A percentile compares a stretch with the other conserved stretches of the same genome.
Evolutionary conservation across 2,888 invertebrate genomes (phyloP).

Genomic region (Sympetrum striolatum): DNA sequence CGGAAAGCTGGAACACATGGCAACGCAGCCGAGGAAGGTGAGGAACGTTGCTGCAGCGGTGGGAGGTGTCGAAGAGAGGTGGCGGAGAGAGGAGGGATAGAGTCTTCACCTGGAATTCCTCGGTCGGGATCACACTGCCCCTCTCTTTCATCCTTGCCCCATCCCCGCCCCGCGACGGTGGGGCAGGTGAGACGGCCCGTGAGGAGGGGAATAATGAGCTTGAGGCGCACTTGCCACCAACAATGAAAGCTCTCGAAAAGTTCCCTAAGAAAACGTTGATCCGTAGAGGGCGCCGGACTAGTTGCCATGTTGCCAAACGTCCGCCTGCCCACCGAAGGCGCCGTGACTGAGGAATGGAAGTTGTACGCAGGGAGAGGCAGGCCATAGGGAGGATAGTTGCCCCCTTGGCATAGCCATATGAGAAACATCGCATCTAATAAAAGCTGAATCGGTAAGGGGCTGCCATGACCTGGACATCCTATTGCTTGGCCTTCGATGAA

Average conservation of each 20-base stretch:
- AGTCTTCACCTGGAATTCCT: slow-evolving; percentile 31
- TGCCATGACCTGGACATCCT: no score
- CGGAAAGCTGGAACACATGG: neutral
- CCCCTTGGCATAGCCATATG: neutral
- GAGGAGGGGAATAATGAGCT: slow-evolving; percentile 15
- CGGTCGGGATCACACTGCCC: neutral
- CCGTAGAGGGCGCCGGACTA: slow-evolving; percentile 14
- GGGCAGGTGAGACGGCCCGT: neutral
- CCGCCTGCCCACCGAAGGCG: neutral
- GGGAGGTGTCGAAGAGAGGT: neutral
- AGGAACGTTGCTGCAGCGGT: neutral
- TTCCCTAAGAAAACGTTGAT: slow-evolving; percentile 23
- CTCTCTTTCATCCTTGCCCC: neutral
- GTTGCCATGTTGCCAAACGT: slow-evolving; percentile 9
- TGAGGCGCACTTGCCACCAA: slow-evolving; percentile 34
- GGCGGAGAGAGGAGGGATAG: neutral
- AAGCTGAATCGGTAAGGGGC: no score
- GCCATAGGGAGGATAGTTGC: neutral
- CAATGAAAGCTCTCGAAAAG: slow-evolving; percentile 18
- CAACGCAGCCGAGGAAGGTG: slow-evolving; percentile 1
- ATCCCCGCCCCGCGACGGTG: neutral
- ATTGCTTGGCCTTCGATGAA: no score
- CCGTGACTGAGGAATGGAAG: neutral
- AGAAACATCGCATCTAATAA: no score
- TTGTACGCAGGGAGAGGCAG: neutral